Evolutionary conservation across 2,888 invertebrate genomes (phyloP), one percentile per base, ranked within the genome.

Genomic region (Gortyna flavago): DNA sequence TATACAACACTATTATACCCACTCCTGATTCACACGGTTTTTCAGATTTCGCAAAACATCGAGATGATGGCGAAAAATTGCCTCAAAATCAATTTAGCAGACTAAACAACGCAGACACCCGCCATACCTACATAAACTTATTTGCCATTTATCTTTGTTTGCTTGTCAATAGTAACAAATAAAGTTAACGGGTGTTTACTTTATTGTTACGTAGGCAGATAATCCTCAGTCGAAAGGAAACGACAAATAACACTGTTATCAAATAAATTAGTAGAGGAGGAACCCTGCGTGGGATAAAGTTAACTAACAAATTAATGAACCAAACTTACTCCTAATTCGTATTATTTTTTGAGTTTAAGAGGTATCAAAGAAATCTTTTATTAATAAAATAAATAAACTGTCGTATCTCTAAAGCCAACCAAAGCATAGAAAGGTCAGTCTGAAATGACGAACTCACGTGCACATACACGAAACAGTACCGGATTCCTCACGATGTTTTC

Each of bases 281-380:
- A 72, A 32, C 21, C 8, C 7, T 18, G 48, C 57, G 62, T 64
- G 9, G 81, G 67, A 65, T 32, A 48, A 16, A 16, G 21, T 80
- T 29, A 48, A 8, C 67, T 38, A 67, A 48, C 9, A 48, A 79
- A 67, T 44, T 62, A 64, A 57, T 48, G n/a, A 67, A 67, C 11
- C 44, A 21, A 35, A 44, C 38, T 32, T 38, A 48, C 32, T 64
- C 13, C 7, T 64, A 67, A 16, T 61, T 41, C 35, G 11, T 73
- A 7, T 44, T 48, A 75, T 67, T 81, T 72, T 79, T 44, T 61
- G n/a, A 66, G 25, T 29, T 51, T 78, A 8, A 8, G 21, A 13
- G 9, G n/a, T 25, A 18, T 54, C 21, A 6, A 57, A 80, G 57
- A 38, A 38, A 59, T 35, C 25, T 35, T 38, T 51, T 57, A 72